Conservation (phyloP, 2,888 invertebrate species). For the Drosophila melanosoma region DNA sequence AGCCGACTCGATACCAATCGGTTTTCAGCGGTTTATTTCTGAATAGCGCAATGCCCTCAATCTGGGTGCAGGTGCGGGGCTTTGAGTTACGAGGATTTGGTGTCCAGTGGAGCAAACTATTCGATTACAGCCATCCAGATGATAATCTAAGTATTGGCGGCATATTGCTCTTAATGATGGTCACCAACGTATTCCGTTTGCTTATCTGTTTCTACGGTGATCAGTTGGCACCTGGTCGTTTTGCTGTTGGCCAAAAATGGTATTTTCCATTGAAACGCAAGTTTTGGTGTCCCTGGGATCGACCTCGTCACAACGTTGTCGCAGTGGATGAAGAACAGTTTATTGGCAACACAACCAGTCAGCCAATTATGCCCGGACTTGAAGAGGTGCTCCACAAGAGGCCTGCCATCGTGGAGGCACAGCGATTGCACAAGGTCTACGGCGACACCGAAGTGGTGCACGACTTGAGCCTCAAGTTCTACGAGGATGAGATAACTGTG, state of each 20-base stretch:
- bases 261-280: conserved; percentile 89
- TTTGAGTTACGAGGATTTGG: conserved; percentile 86
- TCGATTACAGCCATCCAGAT: conserved; percentile 87
- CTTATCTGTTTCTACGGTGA: conserved; percentile 92
- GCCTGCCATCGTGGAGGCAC: conserved; percentile 85
- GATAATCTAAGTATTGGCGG: conserved; percentile 88
- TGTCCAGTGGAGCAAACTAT: conserved; percentile 85
- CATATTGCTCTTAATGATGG: conserved; percentile 88
- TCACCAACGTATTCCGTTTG: conserved; percentile 86
- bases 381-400: conserved; percentile 77
- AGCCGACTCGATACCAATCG: fast-evolving
- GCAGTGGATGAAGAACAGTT: neutral
- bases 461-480: conserved; percentile 90
- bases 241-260: conserved; percentile 91
- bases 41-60: conserved; percentile 49
- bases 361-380: neutral
- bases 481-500: conserved; percentile 94
- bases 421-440: conserved; percentile 88
- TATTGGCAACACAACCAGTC: neutral
- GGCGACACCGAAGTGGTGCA: conserved; percentile 87
- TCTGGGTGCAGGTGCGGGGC: conserved; percentile 26
- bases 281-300: conserved; percentile 85
- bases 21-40: conserved; percentile 20
- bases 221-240: conserved; percentile 92
- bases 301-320: conserved; percentile 6